A percentile compares a stretch with the other conserved stretches of the same genome.
Evolutionary conservation across 2,888 invertebrate genomes (phyloP).

Genomic region (Leptopterna dolabrata): DNA sequence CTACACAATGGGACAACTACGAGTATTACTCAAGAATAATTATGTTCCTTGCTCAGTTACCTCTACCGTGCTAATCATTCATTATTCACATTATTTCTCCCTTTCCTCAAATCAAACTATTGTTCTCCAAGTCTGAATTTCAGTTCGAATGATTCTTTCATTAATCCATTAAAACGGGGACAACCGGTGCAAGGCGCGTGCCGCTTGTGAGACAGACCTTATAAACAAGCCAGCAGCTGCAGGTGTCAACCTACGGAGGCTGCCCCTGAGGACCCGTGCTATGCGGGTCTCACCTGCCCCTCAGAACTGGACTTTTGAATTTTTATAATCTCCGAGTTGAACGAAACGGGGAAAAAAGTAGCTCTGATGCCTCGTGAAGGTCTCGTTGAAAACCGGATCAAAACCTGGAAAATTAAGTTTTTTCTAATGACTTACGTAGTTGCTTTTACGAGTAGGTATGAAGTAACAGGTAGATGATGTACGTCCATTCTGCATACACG

Average conservation of each 20-base stretch:
- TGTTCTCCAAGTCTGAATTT: no score
- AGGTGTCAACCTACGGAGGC: background rate
- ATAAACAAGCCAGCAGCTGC: constrained; percentile 29
- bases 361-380: background rate
- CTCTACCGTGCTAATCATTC: no score
- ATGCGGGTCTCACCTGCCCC: constrained; percentile 37
- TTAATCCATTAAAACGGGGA: background rate
- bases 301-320: constrained; percentile 3
- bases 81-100: no score
- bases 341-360: no score
- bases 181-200: background rate
- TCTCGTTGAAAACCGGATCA: constrained; percentile 1
- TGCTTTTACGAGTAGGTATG: background rate
- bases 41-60: no score
- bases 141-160: no score
- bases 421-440: background rate
- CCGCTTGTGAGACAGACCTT: background rate
- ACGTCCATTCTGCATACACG: no score
- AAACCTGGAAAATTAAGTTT: background rate
- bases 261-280: constrained; percentile 2
- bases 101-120: no score
- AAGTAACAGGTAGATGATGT: background rate
- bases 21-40: no score
- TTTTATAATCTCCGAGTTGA: background rate
- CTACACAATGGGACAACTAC: no score